Percentiles rank a stretch among this genome's conserved stretches.
Evolutionary conservation across 1,140 invertebrate species (phyloP).

Genomic region (Drosophila malerkotliana): DNA sequence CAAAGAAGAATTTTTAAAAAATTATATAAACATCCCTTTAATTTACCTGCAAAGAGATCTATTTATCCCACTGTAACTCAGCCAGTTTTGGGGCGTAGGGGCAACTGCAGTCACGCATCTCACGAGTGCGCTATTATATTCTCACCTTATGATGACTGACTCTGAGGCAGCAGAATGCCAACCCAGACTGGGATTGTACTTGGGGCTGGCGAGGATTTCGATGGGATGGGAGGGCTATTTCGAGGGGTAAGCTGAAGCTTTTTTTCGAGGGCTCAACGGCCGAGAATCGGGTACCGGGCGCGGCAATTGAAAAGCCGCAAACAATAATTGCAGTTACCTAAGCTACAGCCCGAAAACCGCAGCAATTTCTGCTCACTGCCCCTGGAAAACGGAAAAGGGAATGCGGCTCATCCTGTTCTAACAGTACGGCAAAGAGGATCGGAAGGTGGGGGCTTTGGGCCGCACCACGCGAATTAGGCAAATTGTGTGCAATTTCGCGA

Average conservation of each 20-base stretch:
- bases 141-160: slow-evolving; percentile 82
- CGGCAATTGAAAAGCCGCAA: slow-evolving; percentile 79
- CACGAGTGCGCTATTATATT: slow-evolving; percentile 81
- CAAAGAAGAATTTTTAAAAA: too few relatives aligned
- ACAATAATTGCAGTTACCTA: slow-evolving; percentile 80
- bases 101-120: slow-evolving; percentile 82
- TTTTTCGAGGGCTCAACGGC: neutral
- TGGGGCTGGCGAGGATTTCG: neutral
- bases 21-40: neutral
- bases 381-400: slow-evolving; percentile 53
- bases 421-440: neutral
- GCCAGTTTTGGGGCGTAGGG: slow-evolving; percentile 62
- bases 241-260: slow-evolving; percentile 3
- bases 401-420: slow-evolving; percentile 70
- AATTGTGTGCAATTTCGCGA: slow-evolving; percentile 74
- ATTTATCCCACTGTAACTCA: slow-evolving; percentile 38
- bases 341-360: slow-evolving; percentile 58
- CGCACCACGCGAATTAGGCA: slow-evolving; percentile 68
- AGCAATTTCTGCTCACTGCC: slow-evolving; percentile 58
- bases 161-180: slow-evolving; percentile 38
- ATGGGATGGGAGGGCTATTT: neutral
- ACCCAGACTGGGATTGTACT: slow-evolving; percentile 25
- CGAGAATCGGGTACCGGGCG: slow-evolving; percentile 19
- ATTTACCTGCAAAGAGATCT: neutral
- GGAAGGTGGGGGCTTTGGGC: neutral